phyloP scores from a whole-genome alignment of 2,888 invertebrate genomes.

The Phortica magna region DNA sequence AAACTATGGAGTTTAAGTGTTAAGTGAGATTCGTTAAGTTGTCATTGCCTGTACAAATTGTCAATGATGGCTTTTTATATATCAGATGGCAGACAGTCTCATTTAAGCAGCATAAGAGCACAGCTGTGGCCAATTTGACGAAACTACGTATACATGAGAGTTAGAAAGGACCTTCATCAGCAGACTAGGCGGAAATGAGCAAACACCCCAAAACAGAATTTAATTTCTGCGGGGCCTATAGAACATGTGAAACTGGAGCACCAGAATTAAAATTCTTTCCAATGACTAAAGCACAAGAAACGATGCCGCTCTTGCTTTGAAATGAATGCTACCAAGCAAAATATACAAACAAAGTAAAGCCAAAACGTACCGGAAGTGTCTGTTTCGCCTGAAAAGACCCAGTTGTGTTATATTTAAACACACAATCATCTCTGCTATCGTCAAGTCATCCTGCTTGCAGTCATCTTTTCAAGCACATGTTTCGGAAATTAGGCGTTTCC shows the following conservation, averaged over 20 bases:
- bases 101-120: too few relatives aligned
- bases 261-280: constrained; percentile 56
- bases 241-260: constrained; percentile 43
- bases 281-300: constrained; percentile 53
- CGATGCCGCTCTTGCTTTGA: not conserved
- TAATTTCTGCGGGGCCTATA: too few relatives aligned
- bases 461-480: constrained; percentile 45
- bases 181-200: constrained; percentile 42
- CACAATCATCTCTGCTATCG: constrained; percentile 44
- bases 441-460: not conserved
- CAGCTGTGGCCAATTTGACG: too few relatives aligned
- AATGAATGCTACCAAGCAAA: not conserved
- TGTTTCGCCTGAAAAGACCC: constrained; percentile 55
- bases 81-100: too few relatives aligned
- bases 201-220: too few relatives aligned
- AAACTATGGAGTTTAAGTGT: too few relatives aligned
- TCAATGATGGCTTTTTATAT: too few relatives aligned
- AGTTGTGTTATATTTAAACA: constrained; percentile 55
- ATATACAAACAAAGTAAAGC: constrained; percentile 36
- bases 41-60: too few relatives aligned
- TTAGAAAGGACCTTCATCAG: not conserved
- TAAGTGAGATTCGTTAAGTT: too few relatives aligned
- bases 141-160: too few relatives aligned
- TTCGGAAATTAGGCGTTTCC: constrained; percentile 53
- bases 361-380: constrained; percentile 37